A percentile compares a stretch with the other conserved stretches of the same genome.
phyloP scores from a whole-genome alignment of 2,113 vertebrate species.

The Hepsetus odoe region DNA sequence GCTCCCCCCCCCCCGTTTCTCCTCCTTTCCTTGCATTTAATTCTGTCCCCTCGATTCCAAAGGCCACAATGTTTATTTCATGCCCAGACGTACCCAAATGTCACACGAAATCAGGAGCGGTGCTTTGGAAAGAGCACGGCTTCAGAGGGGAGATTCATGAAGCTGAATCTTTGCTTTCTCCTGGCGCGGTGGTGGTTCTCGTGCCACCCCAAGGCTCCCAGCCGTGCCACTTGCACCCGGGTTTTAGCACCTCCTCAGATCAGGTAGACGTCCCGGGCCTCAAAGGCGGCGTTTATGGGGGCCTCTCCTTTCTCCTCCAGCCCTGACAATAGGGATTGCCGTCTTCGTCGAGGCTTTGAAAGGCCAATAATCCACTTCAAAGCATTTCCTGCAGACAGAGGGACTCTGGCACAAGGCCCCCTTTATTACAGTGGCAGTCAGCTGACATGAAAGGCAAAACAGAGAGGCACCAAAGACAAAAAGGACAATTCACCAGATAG shows the following conservation, averaged over 20 bases:
- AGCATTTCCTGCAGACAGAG: slow-evolving; percentile 70
- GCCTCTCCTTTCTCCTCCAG: slow-evolving; percentile 66
- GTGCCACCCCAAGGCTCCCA: too few relatives aligned
- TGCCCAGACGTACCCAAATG: slow-evolving; percentile 36
- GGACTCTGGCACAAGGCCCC: slow-evolving; percentile 70
- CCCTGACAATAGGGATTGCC: slow-evolving; percentile 71
- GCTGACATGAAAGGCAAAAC: slow-evolving; percentile 54
- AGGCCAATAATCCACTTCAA: slow-evolving; percentile 77
- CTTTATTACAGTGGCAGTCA: slow-evolving; percentile 60
- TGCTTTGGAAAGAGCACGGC: slow-evolving; percentile 2
- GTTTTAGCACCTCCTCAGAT: slow-evolving; percentile 17
- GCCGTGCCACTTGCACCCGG: background rate
- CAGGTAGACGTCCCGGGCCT: slow-evolving; percentile 32
- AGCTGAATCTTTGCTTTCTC: too few relatives aligned
- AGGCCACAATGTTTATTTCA: slow-evolving; percentile 52
- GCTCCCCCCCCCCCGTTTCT: background rate
- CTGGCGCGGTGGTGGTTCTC: too few relatives aligned
- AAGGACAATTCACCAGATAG: slow-evolving; percentile 20
- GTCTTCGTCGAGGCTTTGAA: slow-evolving; percentile 68
- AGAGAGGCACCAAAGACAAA: slow-evolving; percentile 38
- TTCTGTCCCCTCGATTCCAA: slow-evolving; percentile 50
- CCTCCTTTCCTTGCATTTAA: slow-evolving; percentile 23
- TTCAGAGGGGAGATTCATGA: background rate
- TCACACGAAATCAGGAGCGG: slow-evolving; percentile 30
- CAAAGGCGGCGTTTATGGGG: slow-evolving; percentile 29